Evolutionary conservation across 2,797 vertebrate genomes (phyloP).

Genomic region (Rousettus madagascariensis): DNA sequence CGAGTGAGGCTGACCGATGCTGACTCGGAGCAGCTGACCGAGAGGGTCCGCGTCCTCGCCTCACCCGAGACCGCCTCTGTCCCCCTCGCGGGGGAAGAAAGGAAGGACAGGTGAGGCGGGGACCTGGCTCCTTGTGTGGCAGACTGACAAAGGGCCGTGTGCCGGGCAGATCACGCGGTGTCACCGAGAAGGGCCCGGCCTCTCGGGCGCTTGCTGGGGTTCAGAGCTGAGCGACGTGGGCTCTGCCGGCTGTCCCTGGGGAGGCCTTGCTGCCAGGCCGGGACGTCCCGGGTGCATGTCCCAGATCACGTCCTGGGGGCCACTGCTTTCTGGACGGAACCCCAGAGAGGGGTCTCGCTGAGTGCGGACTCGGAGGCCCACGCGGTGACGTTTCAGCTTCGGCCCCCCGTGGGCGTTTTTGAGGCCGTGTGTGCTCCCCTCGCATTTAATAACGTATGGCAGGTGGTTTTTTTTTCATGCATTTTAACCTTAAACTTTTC

Average conservation of each 20-base stretch:
- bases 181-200: too few relatives aligned
- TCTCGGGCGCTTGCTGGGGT: rapidly evolving
- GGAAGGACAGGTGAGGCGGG: rapidly evolving
- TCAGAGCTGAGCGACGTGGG: too few relatives aligned
- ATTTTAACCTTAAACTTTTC: too few relatives aligned
- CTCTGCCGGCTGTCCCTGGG: not conserved
- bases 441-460: not conserved
- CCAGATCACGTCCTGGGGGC: not conserved
- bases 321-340: not conserved
- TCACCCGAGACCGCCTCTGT: not conserved
- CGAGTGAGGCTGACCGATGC: rapidly evolving
- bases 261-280: not conserved
- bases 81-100: not conserved
- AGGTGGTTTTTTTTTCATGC: not conserved
- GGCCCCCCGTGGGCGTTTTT: not conserved
- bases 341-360: not conserved
- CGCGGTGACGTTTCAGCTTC: not conserved
- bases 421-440: not conserved
- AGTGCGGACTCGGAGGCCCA: not conserved
- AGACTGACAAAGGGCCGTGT: rapidly evolving
- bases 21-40: rapidly evolving
- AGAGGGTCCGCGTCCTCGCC: rapidly evolving
- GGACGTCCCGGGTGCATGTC: too few relatives aligned
- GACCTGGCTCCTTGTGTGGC: rapidly evolving
- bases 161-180: rapidly evolving